Evolutionary conservation across 2,888 invertebrate genomes (phyloP).

Genomic region (Protodeltote pygarga): DNA sequence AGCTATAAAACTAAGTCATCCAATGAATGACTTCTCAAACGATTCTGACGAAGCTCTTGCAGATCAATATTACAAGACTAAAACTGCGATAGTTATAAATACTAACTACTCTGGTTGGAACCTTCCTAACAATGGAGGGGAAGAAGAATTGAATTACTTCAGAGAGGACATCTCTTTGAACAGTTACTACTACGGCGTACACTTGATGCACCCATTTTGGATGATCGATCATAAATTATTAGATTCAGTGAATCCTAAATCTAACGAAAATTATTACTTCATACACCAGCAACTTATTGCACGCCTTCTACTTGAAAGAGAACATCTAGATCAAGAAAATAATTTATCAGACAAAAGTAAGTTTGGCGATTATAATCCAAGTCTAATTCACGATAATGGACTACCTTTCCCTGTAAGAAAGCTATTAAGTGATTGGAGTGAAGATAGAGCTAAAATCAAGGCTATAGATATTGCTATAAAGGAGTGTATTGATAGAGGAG

Average conservation of each 20-base stretch:
- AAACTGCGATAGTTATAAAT: slow-evolving; percentile 65
- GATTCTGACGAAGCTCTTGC: slow-evolving; percentile 51
- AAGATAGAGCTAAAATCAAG: slow-evolving; percentile 65
- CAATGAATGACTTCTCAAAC: slow-evolving; percentile 47
- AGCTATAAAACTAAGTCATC: slow-evolving; percentile 67
- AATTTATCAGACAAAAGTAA: slow-evolving; percentile 37
- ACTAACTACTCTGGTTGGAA: slow-evolving; percentile 85
- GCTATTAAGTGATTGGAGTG: slow-evolving; percentile 59
- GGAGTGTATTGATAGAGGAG: slow-evolving; percentile 73
- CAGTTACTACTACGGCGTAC: slow-evolving; percentile 86
- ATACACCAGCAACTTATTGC: slow-evolving; percentile 73
- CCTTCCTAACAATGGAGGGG: slow-evolving; percentile 74
- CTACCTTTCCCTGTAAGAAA: slow-evolving; percentile 73
- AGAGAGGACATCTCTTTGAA: slow-evolving; percentile 89
- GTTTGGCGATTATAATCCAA: slow-evolving; percentile 65
- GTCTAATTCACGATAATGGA: slow-evolving; percentile 75
- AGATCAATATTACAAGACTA: slow-evolving; percentile 60
- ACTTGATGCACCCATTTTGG: slow-evolving; percentile 87
- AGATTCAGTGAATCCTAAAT: slow-evolving; percentile 66
- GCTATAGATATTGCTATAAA: slow-evolving; percentile 73
- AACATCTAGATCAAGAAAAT: slow-evolving; percentile 57
- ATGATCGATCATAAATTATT: slow-evolving; percentile 81
- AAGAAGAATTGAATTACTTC: slow-evolving; percentile 87
- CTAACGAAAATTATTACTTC: slow-evolving; percentile 75
- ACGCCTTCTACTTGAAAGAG: slow-evolving; percentile 71